Base-by-base conservation (phyloP, 2,113 vertebrate species). In the Numenius arquata region DNA sequence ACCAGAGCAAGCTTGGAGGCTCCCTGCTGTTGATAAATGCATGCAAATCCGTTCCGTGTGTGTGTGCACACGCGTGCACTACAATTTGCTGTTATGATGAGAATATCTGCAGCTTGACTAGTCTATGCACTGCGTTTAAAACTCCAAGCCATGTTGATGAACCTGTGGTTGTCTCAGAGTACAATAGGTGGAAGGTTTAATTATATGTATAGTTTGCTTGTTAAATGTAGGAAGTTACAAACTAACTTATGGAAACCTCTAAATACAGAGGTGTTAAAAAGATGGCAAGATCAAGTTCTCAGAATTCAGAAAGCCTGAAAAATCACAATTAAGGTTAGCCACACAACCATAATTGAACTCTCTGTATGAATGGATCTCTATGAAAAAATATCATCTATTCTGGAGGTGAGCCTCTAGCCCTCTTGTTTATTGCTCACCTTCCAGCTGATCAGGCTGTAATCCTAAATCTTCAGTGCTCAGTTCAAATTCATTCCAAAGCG, bases 61-160 rank as follows among this genome's bases (percentile, higher is more conserved):
- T 45, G 32, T 43, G 10, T 26, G 32, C 19, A 12, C 15, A 4
- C 8, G 1, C 8, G 3, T 5, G 2, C 2, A 5, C 61, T 61
- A 53, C 45, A 56, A 13, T 48, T 68, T 63, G 41, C 19, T 75
- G 53, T 19, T 43, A 9, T 10, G 22, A 58, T 13, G 55, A 45
- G 36, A 45, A 52, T 38, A 50, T 65, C 65, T 43, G 27, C 82
- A 38, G 43, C 30, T 38, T 43, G 52, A 25, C 6, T 22, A 10
- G 9, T 36, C 58, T 53, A 2, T 11, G 32, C 16, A 9, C 30
- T 26, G 26, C 45, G 16, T 48, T 53, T 41, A 30, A 55, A 72
- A 21, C 18, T 62, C 80, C 56, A 75, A 43, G 26, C 8, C 45
- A 61, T 6, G 14, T 4, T 38, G 16, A 12, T 61, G 40, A 65